These are phyloP conservation scores for Rhinogobius similis DNA, from an alignment of 2,113 vertebrate species.

Conservation along the genomic window DNA sequence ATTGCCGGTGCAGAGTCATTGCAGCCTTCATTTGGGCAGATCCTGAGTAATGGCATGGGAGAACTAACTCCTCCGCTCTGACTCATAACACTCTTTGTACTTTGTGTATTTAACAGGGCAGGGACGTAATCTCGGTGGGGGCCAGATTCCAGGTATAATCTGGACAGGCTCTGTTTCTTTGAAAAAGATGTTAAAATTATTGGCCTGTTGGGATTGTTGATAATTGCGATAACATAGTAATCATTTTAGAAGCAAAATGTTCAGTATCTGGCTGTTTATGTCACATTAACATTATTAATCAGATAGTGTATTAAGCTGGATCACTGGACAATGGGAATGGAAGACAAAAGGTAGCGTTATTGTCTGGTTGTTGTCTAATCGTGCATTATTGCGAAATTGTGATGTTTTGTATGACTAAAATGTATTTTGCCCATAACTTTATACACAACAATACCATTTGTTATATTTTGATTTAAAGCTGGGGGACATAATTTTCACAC, in stretches of 20 bases:
- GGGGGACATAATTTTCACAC: too few species aligned
- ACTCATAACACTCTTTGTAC: conserved; percentile 62
- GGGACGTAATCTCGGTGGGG: conserved; percentile 41
- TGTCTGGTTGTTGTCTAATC: neutral
- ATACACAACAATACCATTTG: neutral
- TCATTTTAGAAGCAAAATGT: too few species aligned
- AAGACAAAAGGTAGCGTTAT: too few species aligned
- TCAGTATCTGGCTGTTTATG: too few species aligned
- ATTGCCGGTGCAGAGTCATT: conserved; percentile 31
- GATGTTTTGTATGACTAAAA: neutral
- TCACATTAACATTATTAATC: too few species aligned
- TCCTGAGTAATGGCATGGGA: conserved; percentile 63
- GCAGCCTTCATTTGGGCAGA: conserved; percentile 55
- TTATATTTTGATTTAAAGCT: neutral
- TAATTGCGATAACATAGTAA: too few species aligned
- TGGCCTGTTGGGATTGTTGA: too few species aligned
- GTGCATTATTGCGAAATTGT: too few species aligned
- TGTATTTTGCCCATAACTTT: neutral
- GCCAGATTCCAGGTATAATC: conserved; percentile 37
- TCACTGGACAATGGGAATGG: too few species aligned
- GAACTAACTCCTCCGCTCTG: conserved; percentile 51
- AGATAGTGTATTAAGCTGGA: too few species aligned
- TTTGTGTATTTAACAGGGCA: conserved; percentile 61
- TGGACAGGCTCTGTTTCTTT: conserved; percentile 25
- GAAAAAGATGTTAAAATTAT: neutral